Conservation (phyloP, 2,113 vertebrate species). For the Melanotaenia duboulayi region DNA sequence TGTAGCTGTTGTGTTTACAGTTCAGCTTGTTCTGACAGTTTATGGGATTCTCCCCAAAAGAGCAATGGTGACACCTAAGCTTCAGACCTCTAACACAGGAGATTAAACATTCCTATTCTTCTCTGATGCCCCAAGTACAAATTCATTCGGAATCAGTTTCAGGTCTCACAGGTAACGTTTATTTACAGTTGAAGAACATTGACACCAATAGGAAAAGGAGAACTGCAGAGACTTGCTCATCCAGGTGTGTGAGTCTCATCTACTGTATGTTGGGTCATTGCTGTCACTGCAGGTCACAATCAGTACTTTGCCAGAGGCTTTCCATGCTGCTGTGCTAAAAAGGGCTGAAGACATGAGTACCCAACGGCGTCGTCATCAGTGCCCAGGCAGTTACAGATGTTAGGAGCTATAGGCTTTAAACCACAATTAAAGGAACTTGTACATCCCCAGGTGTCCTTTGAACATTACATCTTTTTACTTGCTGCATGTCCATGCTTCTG, state of each 20-base stretch:
- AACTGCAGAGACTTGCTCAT: conserved; percentile 7
- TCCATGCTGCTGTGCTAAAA: not conserved
- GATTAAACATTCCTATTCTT: conserved; percentile 22
- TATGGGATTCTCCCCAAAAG: conserved; percentile 25
- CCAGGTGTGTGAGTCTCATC: conserved; percentile 23
- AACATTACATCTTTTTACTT: conserved; percentile 10
- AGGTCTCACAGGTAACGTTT: conserved; percentile 28
- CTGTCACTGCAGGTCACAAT: conserved; percentile 48
- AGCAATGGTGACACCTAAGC: conserved; percentile 3
- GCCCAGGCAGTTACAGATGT: conserved; percentile 36
- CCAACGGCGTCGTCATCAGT: conserved; percentile 38
- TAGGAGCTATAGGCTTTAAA: conserved; percentile 45
- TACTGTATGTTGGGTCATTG: conserved; percentile 20
- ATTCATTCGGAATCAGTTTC: conserved; percentile 25
- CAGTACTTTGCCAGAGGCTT: conserved; percentile 35
- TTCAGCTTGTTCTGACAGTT: conserved; percentile 25
- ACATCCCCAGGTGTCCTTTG: conserved; percentile 22
- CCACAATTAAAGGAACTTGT: conserved; percentile 52
- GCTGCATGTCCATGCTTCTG: not conserved
- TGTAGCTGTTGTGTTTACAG: conserved; percentile 22
- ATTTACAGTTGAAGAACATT: conserved; percentile 37
- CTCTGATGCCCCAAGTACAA: not conserved
- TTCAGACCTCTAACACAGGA: conserved; percentile 27
- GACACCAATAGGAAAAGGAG: conserved; percentile 17
- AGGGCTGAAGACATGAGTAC: conserved; percentile 16